These are phyloP conservation scores for Cavia porcellus DNA, from an alignment of 2,113 vertebrate species.

Conservation along the genomic window DNA sequence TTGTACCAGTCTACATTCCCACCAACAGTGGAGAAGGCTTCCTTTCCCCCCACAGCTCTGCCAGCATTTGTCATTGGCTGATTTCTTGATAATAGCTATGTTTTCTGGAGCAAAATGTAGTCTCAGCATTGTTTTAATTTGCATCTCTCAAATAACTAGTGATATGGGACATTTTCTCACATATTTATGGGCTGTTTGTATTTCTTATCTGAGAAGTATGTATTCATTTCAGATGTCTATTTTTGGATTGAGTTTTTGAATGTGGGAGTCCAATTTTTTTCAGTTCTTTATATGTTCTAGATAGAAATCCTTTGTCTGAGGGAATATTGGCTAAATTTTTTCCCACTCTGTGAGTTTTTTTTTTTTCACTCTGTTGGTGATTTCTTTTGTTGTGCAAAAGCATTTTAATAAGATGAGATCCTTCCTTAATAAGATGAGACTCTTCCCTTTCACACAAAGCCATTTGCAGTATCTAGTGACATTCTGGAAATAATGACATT, in stretches of 20 bases:
- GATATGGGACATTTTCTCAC: not conserved
- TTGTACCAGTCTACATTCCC: not conserved
- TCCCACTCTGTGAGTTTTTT: not conserved
- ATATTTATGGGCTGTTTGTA: not conserved
- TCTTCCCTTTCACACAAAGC: not conserved
- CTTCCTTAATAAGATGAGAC: not conserved
- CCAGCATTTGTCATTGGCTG: not conserved
- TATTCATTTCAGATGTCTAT: not conserved
- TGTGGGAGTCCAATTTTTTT: not conserved
- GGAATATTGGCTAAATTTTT: not conserved
- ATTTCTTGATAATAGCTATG: not conserved
- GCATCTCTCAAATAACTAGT: not conserved
- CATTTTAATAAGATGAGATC: not conserved
- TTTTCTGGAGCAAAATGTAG: not conserved
- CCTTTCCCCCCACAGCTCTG: not conserved
- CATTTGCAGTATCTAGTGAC: not conserved
- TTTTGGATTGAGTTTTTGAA: not conserved
- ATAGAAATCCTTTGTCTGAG: not conserved
- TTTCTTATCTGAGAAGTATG: not conserved
- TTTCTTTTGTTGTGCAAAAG: not conserved
- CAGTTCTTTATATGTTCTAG: not conserved
- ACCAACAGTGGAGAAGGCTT: not conserved
- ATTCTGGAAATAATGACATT: not conserved
- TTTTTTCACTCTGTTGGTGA: not conserved
- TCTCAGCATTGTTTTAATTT: not conserved